Base-by-base conservation (phyloP, 2,113 vertebrate genomes). In the Lethenteron camtschaticum region DNA sequence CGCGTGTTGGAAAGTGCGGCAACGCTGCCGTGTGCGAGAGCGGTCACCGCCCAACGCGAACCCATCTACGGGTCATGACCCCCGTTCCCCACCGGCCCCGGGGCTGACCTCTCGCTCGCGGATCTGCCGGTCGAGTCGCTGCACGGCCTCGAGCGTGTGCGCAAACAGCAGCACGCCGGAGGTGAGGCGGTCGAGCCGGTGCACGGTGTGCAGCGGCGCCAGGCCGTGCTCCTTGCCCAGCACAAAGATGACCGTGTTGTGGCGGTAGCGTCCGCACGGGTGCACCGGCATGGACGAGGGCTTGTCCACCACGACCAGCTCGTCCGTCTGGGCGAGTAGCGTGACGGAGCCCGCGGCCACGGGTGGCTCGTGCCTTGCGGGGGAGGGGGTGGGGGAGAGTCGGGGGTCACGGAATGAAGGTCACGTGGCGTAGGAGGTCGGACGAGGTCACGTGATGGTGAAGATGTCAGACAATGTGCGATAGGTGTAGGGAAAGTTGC, bases 181-280 rank as follows among this genome's bases (percentile, higher is more conserved):
- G 20, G 94, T 96, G 71, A 99, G 84, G 69, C 92, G 83, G 74
- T 99, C 92, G 3, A 97, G 83, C 0, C 94, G 83, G 77, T 99
- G 94, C 55, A 99, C 79, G 0, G 92, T 92, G 72, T 95, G 89
- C 9, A 99, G 77, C 70, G 86, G 85, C 56, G 80, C 83, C 69
- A 99, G 79, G 0, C 85, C 81, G 1, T 79, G 82, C 73, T 99
- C 94, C 75, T 97, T 97, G 18, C 92, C 92, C 70, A 99, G 75
- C 74, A 99, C 90, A 78, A 99, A 99, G 75, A 99, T 92, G 71
- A 99, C 86, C 0, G 88, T 90, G 81, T 99, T 99, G 79, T 97
- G 92, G 7, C 92, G 83, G 75, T 89, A 94, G 24, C 94, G 83
- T 16, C 94, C 94, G 0, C 94, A 97, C 5, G 94, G 94, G 56